Evolutionary conservation across 2,113 vertebrate genomes (phyloP).

Genomic region (Tragelaphus buxtoni): DNA sequence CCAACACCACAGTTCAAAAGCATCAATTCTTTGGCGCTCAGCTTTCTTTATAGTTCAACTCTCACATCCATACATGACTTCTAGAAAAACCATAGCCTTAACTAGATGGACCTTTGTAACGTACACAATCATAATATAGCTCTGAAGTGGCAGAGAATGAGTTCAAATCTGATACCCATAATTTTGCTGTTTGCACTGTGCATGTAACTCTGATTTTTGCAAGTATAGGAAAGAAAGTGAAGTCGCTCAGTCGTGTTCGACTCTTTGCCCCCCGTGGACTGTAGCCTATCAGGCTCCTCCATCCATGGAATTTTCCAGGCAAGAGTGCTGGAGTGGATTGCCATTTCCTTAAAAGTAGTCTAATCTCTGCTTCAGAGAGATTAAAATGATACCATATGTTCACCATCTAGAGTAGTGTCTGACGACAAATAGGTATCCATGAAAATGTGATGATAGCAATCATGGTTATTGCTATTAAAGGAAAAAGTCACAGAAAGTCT

Average conservation of each 20-base stretch:
- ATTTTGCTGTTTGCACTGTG: not conserved
- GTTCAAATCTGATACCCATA: not conserved
- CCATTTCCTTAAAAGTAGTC: not conserved
- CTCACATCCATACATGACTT: not conserved
- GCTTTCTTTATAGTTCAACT: not conserved
- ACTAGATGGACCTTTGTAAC: not conserved
- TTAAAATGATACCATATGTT: not conserved
- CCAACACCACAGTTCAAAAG: not conserved
- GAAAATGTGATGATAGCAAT: not conserved
- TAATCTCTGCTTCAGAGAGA: not conserved
- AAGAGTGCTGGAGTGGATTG: no score
- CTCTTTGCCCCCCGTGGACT: no score
- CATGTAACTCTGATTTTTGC: not conserved
- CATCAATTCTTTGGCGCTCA: accelerated
- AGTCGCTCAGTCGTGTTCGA: no score
- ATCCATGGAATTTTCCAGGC: no score
- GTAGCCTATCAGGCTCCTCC: no score
- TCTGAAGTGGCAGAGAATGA: not conserved
- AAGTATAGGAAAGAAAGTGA: not conserved
- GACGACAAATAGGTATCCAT: not conserved
- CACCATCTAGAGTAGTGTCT: not conserved
- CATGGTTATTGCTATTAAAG: not conserved
- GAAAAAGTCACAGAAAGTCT: not conserved
- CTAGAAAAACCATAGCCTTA: not conserved
- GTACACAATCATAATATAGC: not conserved